Base-by-base conservation (phyloP, 1,140 invertebrate genomes). In the Leguminivora glycinivorella region DNA sequence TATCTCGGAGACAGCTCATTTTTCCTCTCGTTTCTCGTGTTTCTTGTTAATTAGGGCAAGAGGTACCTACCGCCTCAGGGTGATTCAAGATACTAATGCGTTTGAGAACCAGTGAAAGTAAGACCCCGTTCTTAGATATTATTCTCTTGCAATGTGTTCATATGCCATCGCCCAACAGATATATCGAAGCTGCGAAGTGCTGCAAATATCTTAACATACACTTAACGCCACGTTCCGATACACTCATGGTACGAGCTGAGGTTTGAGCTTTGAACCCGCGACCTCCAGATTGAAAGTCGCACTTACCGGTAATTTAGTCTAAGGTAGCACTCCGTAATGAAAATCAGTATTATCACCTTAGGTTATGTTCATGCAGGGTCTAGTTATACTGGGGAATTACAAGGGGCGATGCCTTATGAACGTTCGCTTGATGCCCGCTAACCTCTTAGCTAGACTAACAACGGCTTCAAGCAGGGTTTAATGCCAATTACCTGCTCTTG, bases 401-500 rank as follows among this genome's bases (percentile, higher is more conserved):
- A 22, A 19, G 5, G n/a, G n/a, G 10, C 19, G 17, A 52, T 52
- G 19, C 19, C 9, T 52, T 22, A n/a, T 22, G 47, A 52, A 52
- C 6, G 19, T 22, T 22, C 29, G 24, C 56, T 60, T 12, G 56
- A 25, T 60, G 12, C 56, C 24, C 24, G 25, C 58, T 63, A 17
- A 63, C 58, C 58, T 63, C 25, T 63, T 63, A 17, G 6, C 24
- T n/a, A 14, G 25, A 29, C 78, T 83, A 82, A 83, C 77, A 84
- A 81, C 80, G 78, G 74, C 73, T 80, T 79, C 75, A 67, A 81
- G 81, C 71, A 76, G 71, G 75, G 75, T 85, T 84, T 83, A 83
- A 87, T 87, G 81, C 83, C 82, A 85, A 86, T 87, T 85, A 83
- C 81, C 79, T 81, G 81, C 79, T 74, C 72, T 58, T 73, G 77